Conservation (phyloP, 2,888 invertebrate genomes). For the Argyresthia albistria region DNA sequence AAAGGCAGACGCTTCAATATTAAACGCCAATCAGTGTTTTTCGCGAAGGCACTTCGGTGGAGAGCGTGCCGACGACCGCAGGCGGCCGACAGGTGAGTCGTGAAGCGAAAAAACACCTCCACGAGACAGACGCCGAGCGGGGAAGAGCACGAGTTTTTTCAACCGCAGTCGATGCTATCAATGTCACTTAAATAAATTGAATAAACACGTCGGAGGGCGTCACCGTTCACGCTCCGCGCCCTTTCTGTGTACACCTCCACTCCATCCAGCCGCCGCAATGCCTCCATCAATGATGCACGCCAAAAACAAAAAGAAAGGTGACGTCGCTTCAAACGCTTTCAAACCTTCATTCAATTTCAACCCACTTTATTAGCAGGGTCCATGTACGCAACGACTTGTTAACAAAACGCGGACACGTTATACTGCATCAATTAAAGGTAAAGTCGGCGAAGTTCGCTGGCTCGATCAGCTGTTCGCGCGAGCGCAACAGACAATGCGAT, state of each 20-base stretch:
- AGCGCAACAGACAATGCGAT: slow-evolving; percentile 73
- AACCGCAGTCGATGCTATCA: slow-evolving; percentile 60
- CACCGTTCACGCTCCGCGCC: slow-evolving; percentile 21
- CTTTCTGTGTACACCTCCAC: background rate
- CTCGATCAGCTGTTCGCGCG: slow-evolving; percentile 59
- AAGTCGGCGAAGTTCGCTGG: slow-evolving; percentile 24
- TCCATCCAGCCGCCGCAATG: background rate
- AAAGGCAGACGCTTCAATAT: slow-evolving; percentile 37
- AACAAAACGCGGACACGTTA: background rate
- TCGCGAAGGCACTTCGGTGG: slow-evolving; percentile 31
- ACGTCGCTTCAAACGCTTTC: background rate
- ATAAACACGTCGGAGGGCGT: slow-evolving; percentile 56
- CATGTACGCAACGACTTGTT: background rate
- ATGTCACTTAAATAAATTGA: slow-evolving; percentile 72
- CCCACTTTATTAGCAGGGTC: background rate
- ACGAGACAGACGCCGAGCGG: slow-evolving; percentile 24
- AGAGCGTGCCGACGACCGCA: too few relatives aligned
- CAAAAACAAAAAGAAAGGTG: background rate
- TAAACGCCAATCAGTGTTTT: slow-evolving; percentile 57
- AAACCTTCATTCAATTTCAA: too few relatives aligned
- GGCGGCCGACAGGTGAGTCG: slow-evolving; percentile 47
- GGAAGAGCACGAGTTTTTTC: slow-evolving; percentile 60
- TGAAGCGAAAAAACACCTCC: slow-evolving; percentile 53
- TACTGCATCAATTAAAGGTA: slow-evolving; percentile 23
- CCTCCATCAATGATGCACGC: background rate